Conservation (phyloP, 2,797 vertebrate species). For the Trachurus trachurus region DNA sequence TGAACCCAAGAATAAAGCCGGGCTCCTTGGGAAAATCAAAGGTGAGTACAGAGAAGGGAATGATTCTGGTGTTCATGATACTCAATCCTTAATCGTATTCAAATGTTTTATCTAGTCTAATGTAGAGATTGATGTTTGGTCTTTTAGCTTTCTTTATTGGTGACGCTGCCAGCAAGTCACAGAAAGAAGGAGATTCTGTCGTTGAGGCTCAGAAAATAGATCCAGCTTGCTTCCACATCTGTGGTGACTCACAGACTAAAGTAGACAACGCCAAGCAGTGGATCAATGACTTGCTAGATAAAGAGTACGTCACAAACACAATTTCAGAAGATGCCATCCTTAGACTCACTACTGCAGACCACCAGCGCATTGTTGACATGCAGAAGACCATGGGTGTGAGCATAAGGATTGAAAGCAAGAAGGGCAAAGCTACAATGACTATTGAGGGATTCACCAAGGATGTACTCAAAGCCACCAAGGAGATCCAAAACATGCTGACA, state of each 20-base stretch:
- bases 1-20: not conserved
- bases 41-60: constrained; percentile 75
- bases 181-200: constrained; percentile 50
- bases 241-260: constrained; percentile 75
- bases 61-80: not conserved
- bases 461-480: constrained; percentile 73
- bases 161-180: constrained; percentile 32
- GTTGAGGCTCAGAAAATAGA: constrained; percentile 56
- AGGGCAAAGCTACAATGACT: constrained; percentile 49
- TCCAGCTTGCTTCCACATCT: constrained; percentile 86
- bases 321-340: constrained; percentile 81
- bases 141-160: constrained; percentile 55
- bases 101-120: constrained; percentile 8
- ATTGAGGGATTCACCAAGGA: constrained; percentile 86
- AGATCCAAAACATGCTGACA: constrained; percentile 84
- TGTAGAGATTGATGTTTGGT: not conserved
- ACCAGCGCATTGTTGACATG: constrained; percentile 78
- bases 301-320: not conserved
- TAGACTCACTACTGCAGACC: constrained; percentile 78
- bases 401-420: constrained; percentile 65
- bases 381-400: constrained; percentile 80
- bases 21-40: constrained; percentile 45
- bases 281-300: constrained; percentile 79
- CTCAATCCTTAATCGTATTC: not conserved
- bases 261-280: constrained; percentile 79